Base-by-base conservation (phyloP, 2,797 vertebrate genomes). In the Ctenosaura bakeri region DNA sequence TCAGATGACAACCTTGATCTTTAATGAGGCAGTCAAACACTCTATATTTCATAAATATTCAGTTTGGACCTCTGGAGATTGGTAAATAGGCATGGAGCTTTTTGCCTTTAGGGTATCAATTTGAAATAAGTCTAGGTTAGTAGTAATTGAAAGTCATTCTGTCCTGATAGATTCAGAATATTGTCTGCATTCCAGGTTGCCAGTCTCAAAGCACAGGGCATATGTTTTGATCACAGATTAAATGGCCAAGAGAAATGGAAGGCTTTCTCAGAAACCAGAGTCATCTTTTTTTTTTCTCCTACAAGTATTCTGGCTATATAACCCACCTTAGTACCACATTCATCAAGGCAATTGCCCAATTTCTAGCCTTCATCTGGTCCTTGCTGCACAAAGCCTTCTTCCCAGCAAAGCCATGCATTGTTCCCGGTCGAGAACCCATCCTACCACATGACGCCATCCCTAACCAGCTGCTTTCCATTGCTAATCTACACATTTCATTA, bases 1-100 rank as follows among this genome's bases (percentile, higher is more conserved):
- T 85, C 22, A 91, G 38, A 89, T 83, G 77, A 62, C 35, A 92
- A 54, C 32, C 32, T 87, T 84, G 59, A 86, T 8, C 26, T 90
- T 87, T 92, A 86, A 81, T 38, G 20, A 91, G 46, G 56, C 73
- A 38, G 22, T 83, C 69, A 85, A 77, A 88, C 8, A 46, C 59
- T 84, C 79, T 62, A 0, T 59, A 66, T n/a, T 77, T 79, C 5
- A 64, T 92, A 92, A 78, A 87, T 82, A 88, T 69, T 77, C 3
- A 54, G 22, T 32, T 79, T 76, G 16, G 83, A 4, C 59, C 91
- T 87, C 87, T 85, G 74, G 69, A 90, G 24, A 90, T 74, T 38
- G 88, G 69, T 14, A 82, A 46, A 38, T 79, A 24, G 69, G 64
- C 18, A 82, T 59, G 10, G 38, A 90, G 4, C 8, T 32, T 1